A percentile compares a stretch with the other conserved stretches of the same genome.
Evolutionary conservation across 2,888 invertebrate genomes (phyloP).

Genomic region (Drymonia ruficornis): DNA sequence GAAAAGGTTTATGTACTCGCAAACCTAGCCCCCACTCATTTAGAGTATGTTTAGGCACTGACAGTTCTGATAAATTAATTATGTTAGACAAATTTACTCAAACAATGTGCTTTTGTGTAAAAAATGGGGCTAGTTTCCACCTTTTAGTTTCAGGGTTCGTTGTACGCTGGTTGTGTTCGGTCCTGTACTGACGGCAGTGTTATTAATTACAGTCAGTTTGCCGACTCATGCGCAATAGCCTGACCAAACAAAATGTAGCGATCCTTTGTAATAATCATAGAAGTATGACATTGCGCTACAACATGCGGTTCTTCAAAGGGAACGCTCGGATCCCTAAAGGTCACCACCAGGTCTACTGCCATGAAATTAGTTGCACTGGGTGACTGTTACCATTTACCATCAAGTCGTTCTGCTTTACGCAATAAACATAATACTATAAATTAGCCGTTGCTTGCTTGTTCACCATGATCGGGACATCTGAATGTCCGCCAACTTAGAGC

Average conservation of each 20-base stretch:
- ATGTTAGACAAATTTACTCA: conserved; percentile 1
- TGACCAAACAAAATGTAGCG: conserved; percentile 13
- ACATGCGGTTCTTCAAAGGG: no score
- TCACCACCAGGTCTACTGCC: no score
- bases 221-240: conserved; percentile 58
- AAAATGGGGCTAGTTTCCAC: conserved; percentile 4
- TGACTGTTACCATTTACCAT: no score
- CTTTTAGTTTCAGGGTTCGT: conserved; percentile 8
- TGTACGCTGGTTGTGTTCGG: conserved; percentile 35
- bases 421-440: no score
- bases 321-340: no score
- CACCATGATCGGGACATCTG: no score
- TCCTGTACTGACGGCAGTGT: conserved; percentile 38
- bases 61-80: conserved; percentile 1
- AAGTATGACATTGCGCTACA: background rate
- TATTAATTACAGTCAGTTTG: conserved; percentile 61
- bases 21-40: background rate
- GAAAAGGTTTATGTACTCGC: background rate
- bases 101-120: conserved; percentile 3
- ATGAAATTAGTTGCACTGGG: no score
- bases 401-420: no score
- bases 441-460: no score
- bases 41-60: background rate
- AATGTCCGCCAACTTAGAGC: no score
- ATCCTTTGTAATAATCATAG: no score